Evolutionary conservation across 2,113 vertebrate genomes (phyloP).

Genomic region (Phrynosoma platyrhinos): DNA sequence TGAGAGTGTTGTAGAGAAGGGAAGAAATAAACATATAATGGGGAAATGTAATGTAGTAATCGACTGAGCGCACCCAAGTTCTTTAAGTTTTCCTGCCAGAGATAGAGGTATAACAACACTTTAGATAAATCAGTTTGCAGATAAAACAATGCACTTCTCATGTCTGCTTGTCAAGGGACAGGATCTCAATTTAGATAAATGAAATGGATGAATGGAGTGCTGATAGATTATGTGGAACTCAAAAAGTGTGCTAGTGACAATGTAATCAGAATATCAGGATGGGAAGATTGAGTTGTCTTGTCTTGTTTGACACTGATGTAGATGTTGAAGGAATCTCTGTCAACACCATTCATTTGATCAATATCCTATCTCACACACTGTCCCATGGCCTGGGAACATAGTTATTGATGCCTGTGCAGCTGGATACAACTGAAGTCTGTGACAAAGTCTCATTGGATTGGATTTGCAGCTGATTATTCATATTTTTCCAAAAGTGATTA

Average conservation of each 20-base stretch:
- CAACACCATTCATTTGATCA: constrained; percentile 19
- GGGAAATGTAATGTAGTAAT: background rate
- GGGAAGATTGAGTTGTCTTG: background rate
- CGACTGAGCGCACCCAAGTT: constrained; percentile 18
- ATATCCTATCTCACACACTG: background rate
- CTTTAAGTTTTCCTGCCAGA: background rate
- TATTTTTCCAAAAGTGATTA: too few relatives aligned
- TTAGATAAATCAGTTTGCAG: constrained; percentile 20
- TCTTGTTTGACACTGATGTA: constrained; percentile 40
- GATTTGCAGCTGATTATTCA: too few relatives aligned
- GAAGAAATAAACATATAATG: background rate
- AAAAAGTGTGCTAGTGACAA: constrained; percentile 19
- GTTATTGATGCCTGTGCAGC: background rate
- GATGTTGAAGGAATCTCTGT: constrained; percentile 26
- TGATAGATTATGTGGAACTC: constrained; percentile 11
- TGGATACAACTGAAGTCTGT: background rate
- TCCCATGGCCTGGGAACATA: background rate
- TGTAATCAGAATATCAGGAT: constrained; percentile 21
- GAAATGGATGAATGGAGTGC: constrained; percentile 20
- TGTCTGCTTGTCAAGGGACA: constrained; percentile 11
- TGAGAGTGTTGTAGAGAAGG: background rate
- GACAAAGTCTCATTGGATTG: background rate
- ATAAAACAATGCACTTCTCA: constrained; percentile 2
- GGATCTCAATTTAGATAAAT: constrained; percentile 34
- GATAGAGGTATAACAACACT: constrained; percentile 11